Base-by-base conservation (phyloP, 1,140 invertebrate species). In the Tribolium castaneum region DNA sequence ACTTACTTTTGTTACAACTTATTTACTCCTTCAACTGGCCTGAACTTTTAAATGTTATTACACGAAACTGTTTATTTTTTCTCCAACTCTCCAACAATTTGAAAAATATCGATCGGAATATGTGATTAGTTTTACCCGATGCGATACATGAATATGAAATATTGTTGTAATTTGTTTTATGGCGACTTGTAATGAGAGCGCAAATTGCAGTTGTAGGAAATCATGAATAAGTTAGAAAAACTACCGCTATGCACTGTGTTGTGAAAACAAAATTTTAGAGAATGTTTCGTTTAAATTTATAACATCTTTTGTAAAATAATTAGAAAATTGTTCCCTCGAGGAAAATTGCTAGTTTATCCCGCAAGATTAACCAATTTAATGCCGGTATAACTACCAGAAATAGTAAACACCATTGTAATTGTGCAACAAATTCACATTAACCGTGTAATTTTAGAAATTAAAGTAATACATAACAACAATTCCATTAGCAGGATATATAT, bases 321-420 rank as follows among this genome's bases (percentile, higher is more conserved):
- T 72, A 72, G 39, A 49, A 34, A 72, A 72, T 72, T 72, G 70
- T 7, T 49, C 70, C 16, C 70, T 50, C 7, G 70, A 25, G 39
- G 54, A 13, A 34, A 49, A 52, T 73, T 35, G n/a, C 13, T 35
- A 73, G 19, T 39, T 73, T 73, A 73, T 73, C 25, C 71, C 19
- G 54, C 52, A 73, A 73, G 13, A 73, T 54, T 54, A 35, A 10
- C 71, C 50, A 54, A 35, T 30, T 51, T 52, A 73, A 54, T 52
- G 50, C 9, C 39, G 16, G 13, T 22, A 13, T 72, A 16, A 12
- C 39, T 16, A 25, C 16, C 49, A 50, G 22, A 50, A 22, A 13
- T 71, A 56, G 14, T 22, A 56, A 56, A 59, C 54, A 59, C 16
- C 9, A 22, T 59, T 59, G 54, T 59, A 19, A 19, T 12, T 22